Evolutionary conservation across 2,113 vertebrate species (phyloP).

Genomic region (Psammodynastes pulverulentus): DNA sequence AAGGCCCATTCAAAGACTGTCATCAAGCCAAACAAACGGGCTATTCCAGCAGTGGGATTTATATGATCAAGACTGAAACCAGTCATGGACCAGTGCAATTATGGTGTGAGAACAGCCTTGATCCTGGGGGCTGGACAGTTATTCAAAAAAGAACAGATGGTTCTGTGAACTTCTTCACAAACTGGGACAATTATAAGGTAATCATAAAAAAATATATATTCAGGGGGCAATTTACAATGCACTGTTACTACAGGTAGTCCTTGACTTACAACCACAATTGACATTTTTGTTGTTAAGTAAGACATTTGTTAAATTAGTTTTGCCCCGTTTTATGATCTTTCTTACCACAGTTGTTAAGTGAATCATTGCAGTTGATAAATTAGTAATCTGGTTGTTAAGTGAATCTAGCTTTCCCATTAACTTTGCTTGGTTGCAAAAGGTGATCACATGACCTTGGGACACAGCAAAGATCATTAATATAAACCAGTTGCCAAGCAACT

Average conservation of each 20-base stretch:
- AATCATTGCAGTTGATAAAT: no score
- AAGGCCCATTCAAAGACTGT: conserved; percentile 95
- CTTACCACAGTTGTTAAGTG: no score
- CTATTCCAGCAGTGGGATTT: conserved; percentile 89
- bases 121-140: conserved; percentile 96
- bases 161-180: conserved; percentile 96
- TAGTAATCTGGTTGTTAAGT: no score
- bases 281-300: no score
- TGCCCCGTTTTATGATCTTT: no score
- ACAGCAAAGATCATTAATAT: no score
- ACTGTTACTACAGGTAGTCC: background rate
- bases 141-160: conserved; percentile 94
- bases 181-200: conserved; percentile 99
- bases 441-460: no score
- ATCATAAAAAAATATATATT: background rate
- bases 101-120: conserved; percentile 94
- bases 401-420: no score
- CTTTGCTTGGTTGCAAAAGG: no score
- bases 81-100: conserved; percentile 84
- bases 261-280: no score
- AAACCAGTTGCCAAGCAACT: no score
- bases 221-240: background rate
- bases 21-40: conserved; percentile 88
- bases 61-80: conserved; percentile 85
- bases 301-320: no score